Evolutionary conservation across 2,797 vertebrate genomes (phyloP).

Genomic region (Cirrhinus molitorella): DNA sequence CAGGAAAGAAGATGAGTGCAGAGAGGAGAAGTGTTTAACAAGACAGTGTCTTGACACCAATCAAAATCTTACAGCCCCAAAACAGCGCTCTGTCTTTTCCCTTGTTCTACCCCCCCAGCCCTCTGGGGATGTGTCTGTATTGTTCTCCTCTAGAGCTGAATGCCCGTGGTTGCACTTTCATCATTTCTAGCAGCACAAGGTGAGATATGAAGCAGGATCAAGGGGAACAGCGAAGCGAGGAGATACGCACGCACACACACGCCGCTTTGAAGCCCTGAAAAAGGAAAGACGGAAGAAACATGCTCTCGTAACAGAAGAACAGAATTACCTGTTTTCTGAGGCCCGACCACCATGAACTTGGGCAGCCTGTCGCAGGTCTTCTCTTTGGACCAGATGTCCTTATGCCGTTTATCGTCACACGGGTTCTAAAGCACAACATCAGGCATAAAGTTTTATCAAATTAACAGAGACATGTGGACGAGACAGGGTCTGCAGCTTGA

Average conservation of each 20-base stretch:
- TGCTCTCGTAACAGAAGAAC: not conserved
- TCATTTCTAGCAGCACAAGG: conserved; percentile 55
- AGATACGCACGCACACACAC: conserved; percentile 5
- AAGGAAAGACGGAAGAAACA: conserved; percentile 3
- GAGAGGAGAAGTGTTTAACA: conserved; percentile 67
- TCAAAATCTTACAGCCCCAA: conserved; percentile 69
- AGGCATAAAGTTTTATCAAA: not conserved
- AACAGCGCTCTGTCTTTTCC: conserved; percentile 27
- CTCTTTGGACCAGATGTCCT: conserved; percentile 98
- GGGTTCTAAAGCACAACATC: conserved; percentile 83
- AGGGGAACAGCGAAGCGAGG: conserved; percentile 48
- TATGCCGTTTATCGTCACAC: conserved; percentile 95
- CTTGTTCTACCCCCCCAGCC: conserved; percentile 23
- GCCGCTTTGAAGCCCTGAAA: conserved; percentile 3
- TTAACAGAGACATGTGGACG: conserved; percentile 4
- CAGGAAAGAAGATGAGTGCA: conserved; percentile 50
- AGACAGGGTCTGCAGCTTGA: not conserved
- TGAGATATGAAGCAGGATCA: conserved; percentile 59
- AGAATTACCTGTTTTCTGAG: conserved; percentile 93
- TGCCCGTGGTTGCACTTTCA: conserved; percentile 61
- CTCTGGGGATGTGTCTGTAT: conserved; percentile 51
- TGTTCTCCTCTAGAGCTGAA: conserved; percentile 53
- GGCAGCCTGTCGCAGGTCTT: conserved; percentile 96
- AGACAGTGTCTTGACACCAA: conserved; percentile 78
- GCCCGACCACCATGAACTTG: conserved; percentile 94